Evolutionary conservation across 2,113 vertebrate genomes (phyloP).

Genomic region (Falco punctatus): DNA sequence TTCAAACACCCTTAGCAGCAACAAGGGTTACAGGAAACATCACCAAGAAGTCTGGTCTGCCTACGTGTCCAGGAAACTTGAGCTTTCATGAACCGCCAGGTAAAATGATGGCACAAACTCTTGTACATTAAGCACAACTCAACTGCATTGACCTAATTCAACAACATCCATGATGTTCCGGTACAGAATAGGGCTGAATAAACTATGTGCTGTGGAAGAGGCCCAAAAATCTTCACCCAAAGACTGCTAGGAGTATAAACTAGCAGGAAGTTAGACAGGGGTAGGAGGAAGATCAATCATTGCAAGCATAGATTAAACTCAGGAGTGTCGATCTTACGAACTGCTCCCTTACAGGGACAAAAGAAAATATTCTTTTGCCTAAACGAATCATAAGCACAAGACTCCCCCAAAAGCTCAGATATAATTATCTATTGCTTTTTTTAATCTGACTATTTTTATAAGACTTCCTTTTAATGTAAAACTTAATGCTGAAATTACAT

Average conservation of each 20-base stretch:
- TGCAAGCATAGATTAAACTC: not conserved
- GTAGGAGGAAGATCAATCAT: not conserved
- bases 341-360: rapidly evolving
- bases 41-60: not conserved
- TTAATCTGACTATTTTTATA: not conserved
- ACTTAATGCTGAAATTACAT: not conserved
- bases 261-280: not conserved
- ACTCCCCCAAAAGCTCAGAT: not conserved
- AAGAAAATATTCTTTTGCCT: not conserved
- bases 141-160: not conserved
- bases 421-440: not conserved
- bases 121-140: not conserved
- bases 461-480: not conserved
- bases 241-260: not conserved
- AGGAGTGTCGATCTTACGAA: not conserved
- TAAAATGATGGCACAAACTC: not conserved
- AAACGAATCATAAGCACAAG: not conserved
- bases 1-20: not conserved
- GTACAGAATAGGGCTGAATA: not conserved
- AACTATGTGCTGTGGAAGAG: not conserved
- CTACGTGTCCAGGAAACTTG: not conserved
- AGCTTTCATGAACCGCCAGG: not conserved
- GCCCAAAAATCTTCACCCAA: not conserved
- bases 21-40: not conserved
- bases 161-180: rapidly evolving